Evolutionary conservation across 1,140 invertebrate species (phyloP).

Genomic region (Schmidtea mediterranea): DNA sequence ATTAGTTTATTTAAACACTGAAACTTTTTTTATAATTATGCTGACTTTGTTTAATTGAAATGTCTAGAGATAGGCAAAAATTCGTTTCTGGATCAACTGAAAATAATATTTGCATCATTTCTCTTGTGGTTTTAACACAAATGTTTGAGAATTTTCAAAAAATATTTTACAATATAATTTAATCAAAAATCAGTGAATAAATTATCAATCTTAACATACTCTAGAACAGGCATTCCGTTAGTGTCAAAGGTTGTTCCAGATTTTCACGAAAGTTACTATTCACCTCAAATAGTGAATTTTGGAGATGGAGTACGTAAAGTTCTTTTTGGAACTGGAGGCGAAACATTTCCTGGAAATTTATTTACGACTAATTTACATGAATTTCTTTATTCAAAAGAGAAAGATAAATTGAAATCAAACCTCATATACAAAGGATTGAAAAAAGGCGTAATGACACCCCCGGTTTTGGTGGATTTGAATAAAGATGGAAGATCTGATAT

Average conservation of each 20-base stretch:
- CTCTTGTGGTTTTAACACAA: no score
- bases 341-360: conserved; percentile 40
- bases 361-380: conserved; percentile 35
- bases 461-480: conserved; percentile 45
- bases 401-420: conserved; percentile 17
- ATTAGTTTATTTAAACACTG: no score
- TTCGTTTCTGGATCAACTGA: conserved; percentile 3
- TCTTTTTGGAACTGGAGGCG: conserved; percentile 44
- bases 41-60: no score
- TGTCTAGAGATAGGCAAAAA: no score
- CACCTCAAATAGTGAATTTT: conserved; percentile 27
- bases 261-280: conserved; percentile 40
- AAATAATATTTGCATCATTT: no score
- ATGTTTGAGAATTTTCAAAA: no score
- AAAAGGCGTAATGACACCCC: conserved; percentile 34
- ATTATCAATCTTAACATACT: not conserved
- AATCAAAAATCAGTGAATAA: no score
- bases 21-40: no score
- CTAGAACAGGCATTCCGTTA: not conserved
- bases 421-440: conserved; percentile 18
- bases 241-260: conserved; percentile 35
- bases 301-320: conserved; percentile 30
- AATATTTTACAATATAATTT: no score
- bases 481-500: conserved; percentile 45
- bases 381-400: conserved; percentile 30